A percentile compares a stretch with the other conserved stretches of the same genome.
Conservation (phyloP, 2,797 vertebrate genomes). For the Poecilia picta region DNA sequence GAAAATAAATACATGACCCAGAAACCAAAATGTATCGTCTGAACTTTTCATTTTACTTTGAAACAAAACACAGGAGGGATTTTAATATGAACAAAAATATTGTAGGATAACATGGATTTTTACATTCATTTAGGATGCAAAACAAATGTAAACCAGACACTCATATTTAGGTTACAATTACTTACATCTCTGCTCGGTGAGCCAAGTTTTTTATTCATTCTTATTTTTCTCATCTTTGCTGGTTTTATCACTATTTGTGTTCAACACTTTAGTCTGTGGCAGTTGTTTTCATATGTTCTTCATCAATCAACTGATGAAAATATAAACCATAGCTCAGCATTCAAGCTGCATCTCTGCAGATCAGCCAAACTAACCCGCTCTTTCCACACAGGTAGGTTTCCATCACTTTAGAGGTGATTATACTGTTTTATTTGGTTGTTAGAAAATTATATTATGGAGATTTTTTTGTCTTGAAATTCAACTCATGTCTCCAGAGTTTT, state of each 20-base stretch:
- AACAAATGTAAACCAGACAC: not conserved
- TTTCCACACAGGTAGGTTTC: not conserved
- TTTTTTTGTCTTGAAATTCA: not conserved
- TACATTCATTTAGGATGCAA: not conserved
- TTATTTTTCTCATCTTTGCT: not conserved
- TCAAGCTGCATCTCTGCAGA: not conserved
- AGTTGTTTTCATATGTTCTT: not conserved
- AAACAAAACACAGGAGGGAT: not conserved
- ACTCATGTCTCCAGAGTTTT: not conserved
- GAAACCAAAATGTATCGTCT: not conserved
- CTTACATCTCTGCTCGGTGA: not conserved
- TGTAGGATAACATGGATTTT: not conserved
- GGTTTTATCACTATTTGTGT: not conserved
- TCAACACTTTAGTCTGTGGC: not conserved
- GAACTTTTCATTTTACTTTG: not conserved
- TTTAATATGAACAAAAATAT: not conserved
- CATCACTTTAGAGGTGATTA: not conserved
- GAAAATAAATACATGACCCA: not conserved
- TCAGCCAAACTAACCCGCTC: not conserved
- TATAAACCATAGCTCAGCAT: not conserved
- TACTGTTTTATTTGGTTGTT: not conserved
- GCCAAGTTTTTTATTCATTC: not conserved
- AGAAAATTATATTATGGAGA: not conserved
- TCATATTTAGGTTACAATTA: not conserved
- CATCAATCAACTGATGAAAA: not conserved